Evolutionary conservation across 2,888 invertebrate genomes (phyloP), one percentile per base, ranked within the genome.

Genomic region (Hymenopus coronatus): DNA sequence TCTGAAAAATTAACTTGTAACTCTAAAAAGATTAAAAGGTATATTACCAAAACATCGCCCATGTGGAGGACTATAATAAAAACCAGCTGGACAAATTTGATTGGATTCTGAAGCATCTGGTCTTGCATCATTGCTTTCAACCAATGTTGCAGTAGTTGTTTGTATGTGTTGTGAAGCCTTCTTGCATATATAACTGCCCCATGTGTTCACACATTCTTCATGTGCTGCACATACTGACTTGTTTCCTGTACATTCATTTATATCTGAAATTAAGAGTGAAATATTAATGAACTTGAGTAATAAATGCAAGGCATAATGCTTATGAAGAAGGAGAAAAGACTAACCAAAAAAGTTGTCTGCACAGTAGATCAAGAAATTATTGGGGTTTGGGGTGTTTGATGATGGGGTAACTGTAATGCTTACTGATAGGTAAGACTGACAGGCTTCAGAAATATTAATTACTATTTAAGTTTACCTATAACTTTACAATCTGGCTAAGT

Each of bases 11-110:
- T 12, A 12, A 40, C 40, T 40, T 40, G 12, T 12, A 12, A 2
- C 1, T 40, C 9, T 40, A 40, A 70, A 70, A 70, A 70, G 2
- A 3, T 70, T 20, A 70, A 70, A 70, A 70, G 54, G 7, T 20
- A 70, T 70, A 70, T 20, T 89, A 89, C 89, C 89, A 83, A 89
- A 89, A 88, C 89, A 89, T 25, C 89, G 81, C 25, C 85, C 70
- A 28, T 28, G 83, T 6, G 28, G 82, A 2, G 86, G 12, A 86
- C 90, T 91, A 89, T 90, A 91, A 40, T 89, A 83, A 88, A 90
- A 91, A 25, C 91, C 91, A 82, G 90, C 89, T 2, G 91, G 91
- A 88, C 90, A 90, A 90, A 92, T 3, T 40, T 85, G 85, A 20
- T 46, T 85, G 85, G 85, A 54, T 30, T 84, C 84, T n/a, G 8